These are phyloP conservation scores for Hesperophylax magnus DNA, from an alignment of 1,140 invertebrate genomes.

Conservation along the genomic window DNA sequence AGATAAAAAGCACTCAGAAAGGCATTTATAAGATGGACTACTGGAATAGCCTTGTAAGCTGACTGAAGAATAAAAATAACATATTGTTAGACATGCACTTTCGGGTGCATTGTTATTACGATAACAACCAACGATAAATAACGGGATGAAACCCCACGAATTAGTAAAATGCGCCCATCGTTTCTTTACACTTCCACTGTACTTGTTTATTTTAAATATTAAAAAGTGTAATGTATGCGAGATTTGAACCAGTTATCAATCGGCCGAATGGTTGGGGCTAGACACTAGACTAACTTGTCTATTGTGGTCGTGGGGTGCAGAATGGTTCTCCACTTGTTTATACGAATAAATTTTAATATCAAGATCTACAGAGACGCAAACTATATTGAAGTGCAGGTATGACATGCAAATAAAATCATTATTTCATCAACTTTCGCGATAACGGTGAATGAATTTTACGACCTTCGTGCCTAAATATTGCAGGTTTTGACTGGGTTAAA, in stretches of 20 bases:
- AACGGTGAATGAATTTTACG: too few species aligned
- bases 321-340: neutral
- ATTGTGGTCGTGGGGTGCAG: neutral
- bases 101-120: slow-evolving; percentile 51
- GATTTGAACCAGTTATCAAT: slow-evolving; percentile 54
- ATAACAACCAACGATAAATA: slow-evolving; percentile 57
- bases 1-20: slow-evolving; percentile 54
- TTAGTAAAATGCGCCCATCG: slow-evolving; percentile 55
- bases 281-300: slow-evolving; percentile 9
- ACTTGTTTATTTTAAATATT: slow-evolving; percentile 58
- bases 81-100: slow-evolving; percentile 54
- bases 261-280: slow-evolving; percentile 27
- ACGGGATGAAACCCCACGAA: slow-evolving; percentile 57
- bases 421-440: too few species aligned
- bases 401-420: too few species aligned
- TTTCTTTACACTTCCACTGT: slow-evolving; percentile 36
- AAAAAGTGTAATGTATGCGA: slow-evolving; percentile 41
- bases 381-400: too few species aligned
- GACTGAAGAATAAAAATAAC: slow-evolving; percentile 39
- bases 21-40: slow-evolving; percentile 51
- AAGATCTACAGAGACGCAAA: too few species aligned
- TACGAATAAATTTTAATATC: too few species aligned
- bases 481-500: too few species aligned
- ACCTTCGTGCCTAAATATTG: too few species aligned
- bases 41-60: slow-evolving; percentile 42